phyloP scores from a whole-genome alignment of 2,797 vertebrate genomes.

The Neosilurus mollespiculum region DNA sequence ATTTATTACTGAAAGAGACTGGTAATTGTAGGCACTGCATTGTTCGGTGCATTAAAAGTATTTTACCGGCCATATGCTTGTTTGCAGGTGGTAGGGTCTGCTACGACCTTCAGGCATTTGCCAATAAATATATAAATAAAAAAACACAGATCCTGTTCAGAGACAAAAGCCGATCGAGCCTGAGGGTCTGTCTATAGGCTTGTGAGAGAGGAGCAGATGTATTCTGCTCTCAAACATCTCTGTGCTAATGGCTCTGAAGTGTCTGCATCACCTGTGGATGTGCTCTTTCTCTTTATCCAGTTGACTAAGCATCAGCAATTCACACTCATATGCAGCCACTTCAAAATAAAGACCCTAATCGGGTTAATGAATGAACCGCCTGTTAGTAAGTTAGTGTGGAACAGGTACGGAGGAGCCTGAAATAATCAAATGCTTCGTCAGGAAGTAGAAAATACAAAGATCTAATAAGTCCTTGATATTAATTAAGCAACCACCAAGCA shows the following conservation, averaged over 20 bases:
- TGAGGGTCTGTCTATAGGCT: constrained; percentile 16
- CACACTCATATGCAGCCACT: constrained; percentile 15
- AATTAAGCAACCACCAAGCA: constrained; percentile 26
- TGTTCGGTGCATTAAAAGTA: constrained; percentile 18
- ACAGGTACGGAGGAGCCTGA: neutral
- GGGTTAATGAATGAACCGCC: constrained; percentile 19
- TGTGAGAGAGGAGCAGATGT: constrained; percentile 28
- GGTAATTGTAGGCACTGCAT: neutral
- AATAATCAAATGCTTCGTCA: constrained; percentile 6
- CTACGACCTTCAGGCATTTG: constrained; percentile 2
- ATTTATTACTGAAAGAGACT: constrained; percentile 10
- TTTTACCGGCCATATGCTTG: constrained; percentile 1
- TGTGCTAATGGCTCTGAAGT: constrained; percentile 45
- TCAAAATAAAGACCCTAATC: constrained; percentile 21
- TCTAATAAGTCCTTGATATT: constrained; percentile 31
- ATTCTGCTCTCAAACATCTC: neutral
- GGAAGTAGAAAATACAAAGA: constrained; percentile 19
- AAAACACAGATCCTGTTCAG: constrained; percentile 18
- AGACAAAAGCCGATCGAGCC: constrained; percentile 30
- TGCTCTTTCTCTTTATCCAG: constrained; percentile 1
- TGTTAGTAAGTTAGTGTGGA: neutral
- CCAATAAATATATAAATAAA: neutral
- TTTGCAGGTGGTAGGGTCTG: constrained; percentile 21
- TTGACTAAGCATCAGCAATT: constrained; percentile 17
- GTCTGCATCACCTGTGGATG: constrained; percentile 30